These are phyloP conservation scores for Tympanoctomys barrerae DNA, from an alignment of 2,797 vertebrate genomes.

Conservation along the genomic window DNA sequence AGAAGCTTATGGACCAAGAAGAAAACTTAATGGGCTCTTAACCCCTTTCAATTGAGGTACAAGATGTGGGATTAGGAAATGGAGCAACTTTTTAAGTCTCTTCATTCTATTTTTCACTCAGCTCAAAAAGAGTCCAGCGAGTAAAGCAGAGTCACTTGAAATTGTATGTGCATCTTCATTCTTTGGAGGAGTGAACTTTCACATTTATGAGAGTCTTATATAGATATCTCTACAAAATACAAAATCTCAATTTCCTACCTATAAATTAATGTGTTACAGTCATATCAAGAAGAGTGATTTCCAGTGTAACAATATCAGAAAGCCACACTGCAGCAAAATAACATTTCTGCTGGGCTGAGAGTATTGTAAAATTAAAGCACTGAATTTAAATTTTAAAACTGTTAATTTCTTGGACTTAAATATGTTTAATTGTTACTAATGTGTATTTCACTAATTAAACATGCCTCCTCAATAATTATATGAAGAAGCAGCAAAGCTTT, in stretches of 20 bases:
- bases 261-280: slow-evolving; percentile 43
- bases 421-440: slow-evolving; percentile 86
- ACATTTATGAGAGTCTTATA: slow-evolving; percentile 60
- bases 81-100: slow-evolving; percentile 74
- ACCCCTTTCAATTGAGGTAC: slow-evolving; percentile 78
- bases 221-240: slow-evolving; percentile 64
- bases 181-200: slow-evolving; percentile 61
- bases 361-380: slow-evolving; percentile 80
- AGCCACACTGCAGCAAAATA: slow-evolving; percentile 62
- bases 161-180: slow-evolving; percentile 62
- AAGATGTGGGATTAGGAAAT: slow-evolving; percentile 71
- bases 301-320: slow-evolving; percentile 60
- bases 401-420: slow-evolving; percentile 81
- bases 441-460: slow-evolving; percentile 83
- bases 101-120: slow-evolving; percentile 76
- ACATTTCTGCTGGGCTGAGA: slow-evolving; percentile 50
- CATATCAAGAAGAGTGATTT: slow-evolving; percentile 11
- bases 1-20: slow-evolving; percentile 78
- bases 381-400: slow-evolving; percentile 77
- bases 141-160: slow-evolving; percentile 55
- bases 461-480: slow-evolving; percentile 80
- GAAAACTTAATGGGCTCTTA: slow-evolving; percentile 83
- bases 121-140: slow-evolving; percentile 73
- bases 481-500: slow-evolving; percentile 82
- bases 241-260: slow-evolving; percentile 55